These are phyloP conservation scores for Xenus cinereus DNA, from an alignment of 2,113 vertebrate genomes.

Conservation along the genomic window DNA sequence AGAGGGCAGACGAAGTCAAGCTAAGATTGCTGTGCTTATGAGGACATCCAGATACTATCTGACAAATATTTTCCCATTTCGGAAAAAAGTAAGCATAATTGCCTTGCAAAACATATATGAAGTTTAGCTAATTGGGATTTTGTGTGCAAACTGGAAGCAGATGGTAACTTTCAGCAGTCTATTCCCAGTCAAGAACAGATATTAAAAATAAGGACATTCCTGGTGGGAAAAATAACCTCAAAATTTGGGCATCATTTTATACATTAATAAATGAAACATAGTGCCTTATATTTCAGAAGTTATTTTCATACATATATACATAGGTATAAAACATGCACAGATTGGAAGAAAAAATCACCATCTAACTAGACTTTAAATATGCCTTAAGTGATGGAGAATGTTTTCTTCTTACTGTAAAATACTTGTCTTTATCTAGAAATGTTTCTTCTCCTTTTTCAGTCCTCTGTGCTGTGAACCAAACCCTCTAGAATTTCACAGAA, in stretches of 20 bases:
- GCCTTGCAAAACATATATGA: slow-evolving; percentile 74
- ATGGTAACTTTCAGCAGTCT: slow-evolving; percentile 80
- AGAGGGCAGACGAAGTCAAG: slow-evolving; percentile 76
- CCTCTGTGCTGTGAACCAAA: background rate
- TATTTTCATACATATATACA: background rate
- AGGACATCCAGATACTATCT: slow-evolving; percentile 82
- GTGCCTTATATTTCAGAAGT: background rate
- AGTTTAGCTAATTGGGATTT: slow-evolving; percentile 80
- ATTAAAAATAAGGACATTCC: slow-evolving; percentile 44
- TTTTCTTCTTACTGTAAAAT: background rate
- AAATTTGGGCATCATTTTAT: background rate
- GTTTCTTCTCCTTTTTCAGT: background rate
- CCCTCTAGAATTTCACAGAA: background rate
- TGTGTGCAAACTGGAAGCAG: slow-evolving; percentile 80
- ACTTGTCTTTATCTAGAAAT: background rate
- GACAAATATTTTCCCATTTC: slow-evolving; percentile 63
- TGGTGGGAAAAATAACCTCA: background rate
- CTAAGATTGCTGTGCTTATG: slow-evolving; percentile 76
- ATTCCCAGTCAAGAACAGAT: slow-evolving; percentile 71
- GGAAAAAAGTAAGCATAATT: slow-evolving; percentile 63
- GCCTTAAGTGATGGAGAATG: background rate
- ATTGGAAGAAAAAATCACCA: background rate
- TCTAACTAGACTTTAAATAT: background rate
- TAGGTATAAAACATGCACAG: background rate
- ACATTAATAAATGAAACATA: background rate